phyloP scores from a whole-genome alignment of 2,888 invertebrate species.

The Rhorus exstirpatorius region DNA sequence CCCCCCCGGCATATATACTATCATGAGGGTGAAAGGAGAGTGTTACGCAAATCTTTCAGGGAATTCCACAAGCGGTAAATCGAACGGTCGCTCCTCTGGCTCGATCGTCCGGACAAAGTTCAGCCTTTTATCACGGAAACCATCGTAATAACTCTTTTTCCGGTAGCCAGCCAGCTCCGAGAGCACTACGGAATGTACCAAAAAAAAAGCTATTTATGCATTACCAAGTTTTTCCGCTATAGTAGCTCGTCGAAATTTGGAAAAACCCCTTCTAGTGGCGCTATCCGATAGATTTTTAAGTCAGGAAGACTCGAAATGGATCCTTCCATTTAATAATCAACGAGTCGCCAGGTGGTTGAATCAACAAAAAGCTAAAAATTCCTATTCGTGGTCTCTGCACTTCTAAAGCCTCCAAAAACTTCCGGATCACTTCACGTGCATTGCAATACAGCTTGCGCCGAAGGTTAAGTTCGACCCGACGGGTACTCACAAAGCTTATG shows the following conservation, averaged over 20 bases:
- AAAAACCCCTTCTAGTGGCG: no score
- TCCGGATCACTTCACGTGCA: no score
- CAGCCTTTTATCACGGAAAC: constrained; percentile 63
- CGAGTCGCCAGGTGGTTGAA: no score
- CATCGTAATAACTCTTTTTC: constrained; percentile 66
- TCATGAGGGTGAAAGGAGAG: constrained; percentile 41
- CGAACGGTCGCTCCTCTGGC: constrained; percentile 45
- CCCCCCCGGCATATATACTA: neutral
- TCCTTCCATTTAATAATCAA: no score
- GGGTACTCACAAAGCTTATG: no score
- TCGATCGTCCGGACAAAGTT: constrained; percentile 64
- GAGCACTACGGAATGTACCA: constrained; percentile 8
- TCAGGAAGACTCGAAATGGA: no score
- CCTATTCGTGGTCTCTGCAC: no score
- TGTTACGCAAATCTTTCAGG: constrained; percentile 66
- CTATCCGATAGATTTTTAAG: no score
- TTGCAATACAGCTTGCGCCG: no score
- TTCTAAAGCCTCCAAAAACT: no score
- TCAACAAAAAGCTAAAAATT: no score
- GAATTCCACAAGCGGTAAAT: constrained; percentile 60
- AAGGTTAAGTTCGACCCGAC: no score
- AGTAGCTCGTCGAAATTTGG: neutral
- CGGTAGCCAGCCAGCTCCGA: constrained; percentile 27
- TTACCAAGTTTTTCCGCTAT: neutral
- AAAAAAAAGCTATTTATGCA: constrained; percentile 21